phyloP scores from a whole-genome alignment of 2,797 vertebrate genomes.

The Scolopax rusticola region DNA sequence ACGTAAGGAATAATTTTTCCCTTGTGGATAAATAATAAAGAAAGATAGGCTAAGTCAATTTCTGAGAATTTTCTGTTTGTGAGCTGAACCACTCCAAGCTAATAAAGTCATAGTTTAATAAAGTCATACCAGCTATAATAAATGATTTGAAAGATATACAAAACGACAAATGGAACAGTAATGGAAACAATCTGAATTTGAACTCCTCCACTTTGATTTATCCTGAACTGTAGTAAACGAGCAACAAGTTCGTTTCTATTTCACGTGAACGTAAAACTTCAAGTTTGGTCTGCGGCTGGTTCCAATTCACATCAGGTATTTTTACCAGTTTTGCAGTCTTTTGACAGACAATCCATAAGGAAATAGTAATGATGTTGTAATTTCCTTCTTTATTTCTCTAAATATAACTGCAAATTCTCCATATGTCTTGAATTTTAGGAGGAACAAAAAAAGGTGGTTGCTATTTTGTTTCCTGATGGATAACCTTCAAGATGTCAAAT shows the following conservation, averaged over 20 bases:
- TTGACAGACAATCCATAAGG: not conserved
- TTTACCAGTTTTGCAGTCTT: not conserved
- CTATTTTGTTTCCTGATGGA: not conserved
- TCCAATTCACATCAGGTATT: not conserved
- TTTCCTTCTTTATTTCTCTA: conserved; percentile 2
- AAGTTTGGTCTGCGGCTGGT: not conserved
- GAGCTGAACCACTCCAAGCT: not conserved
- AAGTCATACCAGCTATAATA: not conserved
- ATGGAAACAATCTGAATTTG: not conserved
- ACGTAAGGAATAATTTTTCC: not conserved
- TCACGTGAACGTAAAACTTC: not conserved
- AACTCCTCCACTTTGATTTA: not conserved
- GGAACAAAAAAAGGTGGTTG: not conserved
- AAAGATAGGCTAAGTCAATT: not conserved
- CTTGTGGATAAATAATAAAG: not conserved
- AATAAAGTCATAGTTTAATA: conserved; percentile 4
- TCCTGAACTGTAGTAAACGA: not conserved
- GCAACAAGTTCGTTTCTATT: not conserved
- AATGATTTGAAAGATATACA: not conserved
- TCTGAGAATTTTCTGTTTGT: not conserved
- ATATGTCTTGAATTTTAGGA: not conserved
- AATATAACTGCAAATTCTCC: not conserved
- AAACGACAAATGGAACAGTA: not conserved
- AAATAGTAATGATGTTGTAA: not conserved
- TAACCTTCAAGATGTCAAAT: not conserved